phyloP scores from a whole-genome alignment of 1,140 invertebrate species.

The Drosophila nigromelanica region DNA sequence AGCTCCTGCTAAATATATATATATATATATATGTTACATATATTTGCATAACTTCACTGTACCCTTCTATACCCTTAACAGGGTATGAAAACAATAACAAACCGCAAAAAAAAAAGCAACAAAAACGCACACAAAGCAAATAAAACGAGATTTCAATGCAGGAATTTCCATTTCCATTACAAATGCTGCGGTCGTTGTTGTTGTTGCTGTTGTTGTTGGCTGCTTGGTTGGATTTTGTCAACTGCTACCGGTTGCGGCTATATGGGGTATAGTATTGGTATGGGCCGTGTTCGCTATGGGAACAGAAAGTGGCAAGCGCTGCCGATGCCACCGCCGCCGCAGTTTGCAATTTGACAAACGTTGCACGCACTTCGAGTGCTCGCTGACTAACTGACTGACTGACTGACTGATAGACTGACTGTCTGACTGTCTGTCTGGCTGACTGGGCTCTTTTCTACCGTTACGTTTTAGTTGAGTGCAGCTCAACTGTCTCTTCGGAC shows the following conservation, averaged over 20 bases:
- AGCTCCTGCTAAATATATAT: too few species aligned
- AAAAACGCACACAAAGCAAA: slow-evolving; percentile 47
- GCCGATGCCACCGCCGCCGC: neutral
- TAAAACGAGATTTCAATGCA: slow-evolving; percentile 77
- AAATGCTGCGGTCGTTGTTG: slow-evolving; percentile 64
- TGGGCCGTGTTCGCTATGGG: slow-evolving; percentile 20
- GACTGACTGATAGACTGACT: slow-evolving; percentile 12
- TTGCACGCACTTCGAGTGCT: slow-evolving; percentile 65
- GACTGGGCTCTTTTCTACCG: slow-evolving; percentile 50
- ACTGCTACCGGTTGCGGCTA: slow-evolving; percentile 48
- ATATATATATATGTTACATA: too few species aligned
- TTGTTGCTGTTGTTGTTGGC: slow-evolving; percentile 22
- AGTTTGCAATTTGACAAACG: slow-evolving; percentile 76
- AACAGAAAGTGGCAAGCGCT: slow-evolving; percentile 25
- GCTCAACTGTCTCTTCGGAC: slow-evolving; percentile 37
- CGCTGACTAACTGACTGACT: slow-evolving; percentile 28
- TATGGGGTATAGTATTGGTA: slow-evolving; percentile 5
- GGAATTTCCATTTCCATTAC: slow-evolving; percentile 73
- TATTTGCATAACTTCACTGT: too few species aligned
- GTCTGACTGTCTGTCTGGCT: neutral
- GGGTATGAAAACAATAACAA: slow-evolving; percentile 36
- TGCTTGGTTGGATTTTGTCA: slow-evolving; percentile 66
- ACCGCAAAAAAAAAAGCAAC: slow-evolving; percentile 38
- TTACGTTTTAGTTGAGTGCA: slow-evolving; percentile 59
- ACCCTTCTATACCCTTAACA: neutral